Base-by-base conservation (phyloP, 2,888 invertebrate species). In the Luperina nickerlii region DNA sequence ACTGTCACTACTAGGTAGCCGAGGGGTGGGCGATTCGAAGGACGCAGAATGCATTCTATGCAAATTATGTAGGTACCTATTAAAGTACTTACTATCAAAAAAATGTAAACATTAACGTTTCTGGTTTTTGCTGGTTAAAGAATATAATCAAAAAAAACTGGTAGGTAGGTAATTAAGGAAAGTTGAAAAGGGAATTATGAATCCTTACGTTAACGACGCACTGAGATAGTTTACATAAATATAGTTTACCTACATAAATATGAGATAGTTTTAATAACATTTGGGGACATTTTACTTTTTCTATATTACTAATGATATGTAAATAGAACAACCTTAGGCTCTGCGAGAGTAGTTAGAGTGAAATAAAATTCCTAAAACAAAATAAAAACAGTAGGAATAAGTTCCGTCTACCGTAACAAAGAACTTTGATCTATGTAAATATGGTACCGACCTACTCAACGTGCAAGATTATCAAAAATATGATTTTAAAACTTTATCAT, bases 1-100 rank as follows among this genome's bases (percentile, higher is more conserved):
- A 62, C 82, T 76, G 15, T 32, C 32, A 42, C 24, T 82, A 42
- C 48, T 6, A 24, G 38, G 13, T 54, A 54, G 48, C 8, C 45
- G 76, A 62, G 54, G 81, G 67, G 68, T 78, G 78, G 32, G 72
- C 18, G 63, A 82, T 60, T 68, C 32, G 72, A 83, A 69, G 78
- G 78, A 69, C 68, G 32, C 57, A 72, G 72, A 60, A 63, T 83
- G 83, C 72, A 72, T 68, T 82, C 18, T 60, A 76, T 70, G 69
- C 69, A 60, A 57, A 68, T 48, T 69, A 80, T 20, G 45, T n/a
- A n/a, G n/a, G n/a, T 32, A 65, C 9, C 8, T 57, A n/a, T 20
- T 51, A 27, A 18, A 48, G 27, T 45, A 45, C 42, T 8, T 27
- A 42, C 5, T 8, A 42, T 27, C 42, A 32, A 68, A 20, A 20